Conservation (phyloP, 2,113 vertebrate species). For the Fregetta grallaria region DNA sequence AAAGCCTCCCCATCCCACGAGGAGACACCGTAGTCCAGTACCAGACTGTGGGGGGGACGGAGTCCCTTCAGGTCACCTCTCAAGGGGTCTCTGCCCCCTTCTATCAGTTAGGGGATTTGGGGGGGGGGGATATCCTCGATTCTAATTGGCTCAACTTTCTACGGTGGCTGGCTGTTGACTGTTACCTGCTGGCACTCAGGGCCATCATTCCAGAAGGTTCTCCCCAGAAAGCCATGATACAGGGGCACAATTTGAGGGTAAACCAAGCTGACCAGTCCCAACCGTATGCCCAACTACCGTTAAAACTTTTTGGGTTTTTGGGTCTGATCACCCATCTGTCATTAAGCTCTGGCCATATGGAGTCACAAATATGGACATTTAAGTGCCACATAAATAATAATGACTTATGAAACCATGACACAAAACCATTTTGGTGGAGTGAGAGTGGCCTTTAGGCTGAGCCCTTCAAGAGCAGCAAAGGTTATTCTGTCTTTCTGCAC, state of each 20-base stretch:
- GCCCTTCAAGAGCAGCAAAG: background rate
- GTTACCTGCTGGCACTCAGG: background rate
- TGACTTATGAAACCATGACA: rapidly evolving
- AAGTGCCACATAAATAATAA: background rate
- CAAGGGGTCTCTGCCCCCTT: background rate
- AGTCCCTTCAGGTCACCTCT: background rate
- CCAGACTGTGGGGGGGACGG: rapidly evolving
- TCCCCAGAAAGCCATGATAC: background rate
- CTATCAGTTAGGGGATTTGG: background rate
- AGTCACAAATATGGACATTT: background rate
- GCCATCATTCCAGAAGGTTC: background rate
- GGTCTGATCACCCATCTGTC: background rate
- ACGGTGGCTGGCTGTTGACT: background rate
- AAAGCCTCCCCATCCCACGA: background rate
- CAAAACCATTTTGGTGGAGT: background rate
- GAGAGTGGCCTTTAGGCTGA: background rate
- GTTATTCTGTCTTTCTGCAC: background rate
- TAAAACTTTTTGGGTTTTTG: background rate
- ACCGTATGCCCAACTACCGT: rapidly evolving
- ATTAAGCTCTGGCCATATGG: background rate
- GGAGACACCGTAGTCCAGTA: background rate
- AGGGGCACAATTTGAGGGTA: background rate
- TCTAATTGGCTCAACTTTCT: background rate
- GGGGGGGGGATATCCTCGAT: background rate
- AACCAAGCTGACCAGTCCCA: background rate